These are phyloP conservation scores for Aspidapion aeneum DNA, from an alignment of 2,888 invertebrate species.

Conservation along the genomic window DNA sequence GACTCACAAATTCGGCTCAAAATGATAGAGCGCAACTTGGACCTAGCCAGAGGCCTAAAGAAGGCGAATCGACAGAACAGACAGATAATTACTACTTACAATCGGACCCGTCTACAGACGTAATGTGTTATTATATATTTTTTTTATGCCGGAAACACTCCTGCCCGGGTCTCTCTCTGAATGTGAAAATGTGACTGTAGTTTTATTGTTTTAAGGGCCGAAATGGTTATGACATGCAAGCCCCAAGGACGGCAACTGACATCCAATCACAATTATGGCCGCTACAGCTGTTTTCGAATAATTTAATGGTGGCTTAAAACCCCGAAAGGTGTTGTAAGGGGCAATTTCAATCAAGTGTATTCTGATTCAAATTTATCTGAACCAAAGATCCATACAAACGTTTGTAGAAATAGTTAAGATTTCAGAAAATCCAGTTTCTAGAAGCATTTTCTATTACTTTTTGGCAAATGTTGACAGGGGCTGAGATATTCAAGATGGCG, in stretches of 20 bases:
- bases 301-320: no score
- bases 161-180: not conserved
- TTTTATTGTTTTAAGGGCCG: constrained; percentile 33
- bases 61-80: constrained; percentile 40
- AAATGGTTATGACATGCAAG: constrained; percentile 17
- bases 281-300: not conserved
- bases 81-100: constrained; percentile 45
- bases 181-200: constrained; percentile 36
- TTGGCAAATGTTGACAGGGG: no score
- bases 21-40: constrained; percentile 44
- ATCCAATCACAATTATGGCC: not conserved
- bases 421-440: no score
- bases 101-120: constrained; percentile 38
- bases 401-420: no score
- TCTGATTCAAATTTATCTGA: no score
- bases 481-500: no score
- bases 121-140: constrained; percentile 47
- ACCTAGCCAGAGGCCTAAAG: constrained; percentile 32
- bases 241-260: not conserved
- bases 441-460: no score
- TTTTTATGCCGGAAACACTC: constrained; percentile 48
- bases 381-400: no score
- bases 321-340: no score
- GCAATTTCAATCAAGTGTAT: no score
- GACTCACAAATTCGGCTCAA: constrained; percentile 39